A percentile compares a stretch with the other conserved stretches of the same genome.
Conservation (phyloP, 2,113 vertebrate species). For the Nothoprocta pentlandii region DNA sequence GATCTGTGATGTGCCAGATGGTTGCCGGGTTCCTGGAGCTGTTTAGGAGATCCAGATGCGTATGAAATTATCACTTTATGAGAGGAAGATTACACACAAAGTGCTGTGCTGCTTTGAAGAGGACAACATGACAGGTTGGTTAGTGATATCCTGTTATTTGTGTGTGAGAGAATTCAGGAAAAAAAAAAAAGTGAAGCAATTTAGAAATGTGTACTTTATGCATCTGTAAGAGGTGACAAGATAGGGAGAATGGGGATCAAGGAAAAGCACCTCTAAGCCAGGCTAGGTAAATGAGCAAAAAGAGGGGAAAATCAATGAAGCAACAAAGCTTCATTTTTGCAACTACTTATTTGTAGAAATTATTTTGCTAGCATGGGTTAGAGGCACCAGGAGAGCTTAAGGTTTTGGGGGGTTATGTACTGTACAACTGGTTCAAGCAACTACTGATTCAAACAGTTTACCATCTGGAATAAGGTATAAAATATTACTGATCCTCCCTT, state of each 20-base stretch:
- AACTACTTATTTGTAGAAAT: background rate
- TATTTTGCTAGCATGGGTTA: background rate
- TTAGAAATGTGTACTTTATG: background rate
- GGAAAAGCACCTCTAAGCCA: background rate
- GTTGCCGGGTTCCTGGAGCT: background rate
- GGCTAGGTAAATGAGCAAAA: background rate
- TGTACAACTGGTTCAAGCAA: background rate
- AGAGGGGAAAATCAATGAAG: background rate
- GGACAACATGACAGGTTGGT: background rate
- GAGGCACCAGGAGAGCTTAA: too few relatives aligned
- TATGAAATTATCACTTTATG: background rate
- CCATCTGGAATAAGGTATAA: background rate
- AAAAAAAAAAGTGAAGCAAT: background rate
- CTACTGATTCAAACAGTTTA: background rate
- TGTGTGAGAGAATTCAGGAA: background rate
- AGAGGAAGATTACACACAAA: background rate
- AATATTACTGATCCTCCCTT: background rate
- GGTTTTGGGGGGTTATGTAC: background rate
- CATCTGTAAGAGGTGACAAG: background rate
- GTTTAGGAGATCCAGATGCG: background rate
- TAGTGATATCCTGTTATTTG: background rate
- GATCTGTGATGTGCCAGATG: background rate
- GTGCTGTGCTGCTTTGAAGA: background rate
- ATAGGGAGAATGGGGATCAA: background rate
- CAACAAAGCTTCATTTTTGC: background rate